Evolutionary conservation across 2,113 vertebrate species (phyloP).

Genomic region (Rhinopomastus cyanomelas): DNA sequence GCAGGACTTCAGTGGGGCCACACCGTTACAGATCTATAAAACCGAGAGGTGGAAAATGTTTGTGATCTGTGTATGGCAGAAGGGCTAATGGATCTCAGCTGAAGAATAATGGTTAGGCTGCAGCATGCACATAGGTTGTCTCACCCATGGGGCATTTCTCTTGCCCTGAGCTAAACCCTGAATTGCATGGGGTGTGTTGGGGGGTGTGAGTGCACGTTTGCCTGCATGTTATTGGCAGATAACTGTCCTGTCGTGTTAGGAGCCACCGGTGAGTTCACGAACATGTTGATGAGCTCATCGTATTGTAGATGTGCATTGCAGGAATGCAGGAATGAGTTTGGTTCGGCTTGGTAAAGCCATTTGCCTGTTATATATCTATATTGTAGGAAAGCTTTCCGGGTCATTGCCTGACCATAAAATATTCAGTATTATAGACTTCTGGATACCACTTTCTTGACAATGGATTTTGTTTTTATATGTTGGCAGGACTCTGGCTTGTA

Average conservation of each 20-base stretch:
- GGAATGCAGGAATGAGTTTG: neutral
- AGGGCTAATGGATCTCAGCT: neutral
- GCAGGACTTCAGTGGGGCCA: neutral
- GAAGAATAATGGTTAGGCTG: neutral
- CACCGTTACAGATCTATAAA: neutral
- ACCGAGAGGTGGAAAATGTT: neutral
- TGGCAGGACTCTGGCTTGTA: neutral
- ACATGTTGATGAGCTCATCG: neutral
- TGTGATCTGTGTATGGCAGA: neutral
- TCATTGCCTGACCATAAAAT: constrained; percentile 20
- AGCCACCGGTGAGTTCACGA: neutral
- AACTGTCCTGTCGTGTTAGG: neutral
- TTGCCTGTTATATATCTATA: neutral
- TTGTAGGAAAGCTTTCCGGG: constrained; percentile 4
- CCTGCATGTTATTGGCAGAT: neutral
- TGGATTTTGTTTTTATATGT: constrained; percentile 43
- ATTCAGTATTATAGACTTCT: neutral
- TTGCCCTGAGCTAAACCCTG: neutral
- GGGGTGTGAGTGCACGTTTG: no score
- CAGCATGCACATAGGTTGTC: neutral
- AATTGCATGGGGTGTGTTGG: no score
- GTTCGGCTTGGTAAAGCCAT: neutral
- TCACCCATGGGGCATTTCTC: constrained; percentile 12
- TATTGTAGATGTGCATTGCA: neutral
- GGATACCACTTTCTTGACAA: constrained; percentile 51